phyloP scores from a whole-genome alignment of 1,140 invertebrate species.

The Zaprionus camerounensis region DNA sequence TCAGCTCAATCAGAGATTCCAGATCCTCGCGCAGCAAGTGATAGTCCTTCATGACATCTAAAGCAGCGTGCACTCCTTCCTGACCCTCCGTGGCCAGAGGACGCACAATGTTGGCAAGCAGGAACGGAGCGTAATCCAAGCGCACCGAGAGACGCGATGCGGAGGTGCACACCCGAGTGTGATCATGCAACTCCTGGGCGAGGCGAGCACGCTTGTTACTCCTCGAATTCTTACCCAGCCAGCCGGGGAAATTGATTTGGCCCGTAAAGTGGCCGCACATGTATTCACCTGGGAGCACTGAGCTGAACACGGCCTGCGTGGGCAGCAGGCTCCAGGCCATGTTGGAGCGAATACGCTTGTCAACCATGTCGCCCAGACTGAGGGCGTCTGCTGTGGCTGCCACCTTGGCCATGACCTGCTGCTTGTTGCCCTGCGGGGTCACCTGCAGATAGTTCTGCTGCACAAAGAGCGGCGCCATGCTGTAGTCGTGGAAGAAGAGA shows the following conservation, averaged over 20 bases:
- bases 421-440: slow-evolving; percentile 87
- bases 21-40: slow-evolving; percentile 95
- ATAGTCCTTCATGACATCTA: slow-evolving; percentile 93
- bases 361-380: slow-evolving; percentile 93
- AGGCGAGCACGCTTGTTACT: slow-evolving; percentile 92
- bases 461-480: slow-evolving; percentile 96
- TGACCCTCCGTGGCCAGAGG: slow-evolving; percentile 89
- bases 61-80: slow-evolving; percentile 90
- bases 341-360: slow-evolving; percentile 90
- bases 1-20: slow-evolving; percentile 93
- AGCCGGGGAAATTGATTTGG: slow-evolving; percentile 95
- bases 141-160: slow-evolving; percentile 91
- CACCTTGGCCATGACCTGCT: slow-evolving; percentile 88
- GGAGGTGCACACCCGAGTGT: slow-evolving; percentile 92
- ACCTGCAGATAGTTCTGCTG: slow-evolving; percentile 98
- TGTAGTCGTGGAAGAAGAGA: slow-evolving; percentile 99
- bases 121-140: slow-evolving; percentile 92
- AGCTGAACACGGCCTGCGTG: slow-evolving; percentile 95
- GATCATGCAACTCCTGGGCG: slow-evolving; percentile 92
- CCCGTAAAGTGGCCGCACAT: slow-evolving; percentile 91
- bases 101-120: slow-evolving; percentile 89
- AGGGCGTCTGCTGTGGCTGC: slow-evolving; percentile 93
- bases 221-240: slow-evolving; percentile 98
- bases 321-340: slow-evolving; percentile 96
- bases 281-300: slow-evolving; percentile 94